A percentile compares a stretch with the other conserved stretches of the same genome.
Evolutionary conservation across 2,888 invertebrate species (phyloP).

Genomic region (Agrilus cyanescens): DNA sequence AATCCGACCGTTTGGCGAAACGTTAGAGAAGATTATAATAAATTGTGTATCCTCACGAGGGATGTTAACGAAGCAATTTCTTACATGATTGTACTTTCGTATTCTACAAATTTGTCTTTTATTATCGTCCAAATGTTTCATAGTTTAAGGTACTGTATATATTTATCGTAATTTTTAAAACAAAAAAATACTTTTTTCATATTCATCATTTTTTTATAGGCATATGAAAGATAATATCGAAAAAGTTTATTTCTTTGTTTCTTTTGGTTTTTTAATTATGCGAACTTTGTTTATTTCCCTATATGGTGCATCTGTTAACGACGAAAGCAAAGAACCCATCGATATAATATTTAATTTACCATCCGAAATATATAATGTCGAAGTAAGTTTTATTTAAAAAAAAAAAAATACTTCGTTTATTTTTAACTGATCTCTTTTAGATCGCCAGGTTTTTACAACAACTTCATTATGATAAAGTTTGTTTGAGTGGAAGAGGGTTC

Average conservation of each 20-base stretch:
- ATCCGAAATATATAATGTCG: slow-evolving; percentile 44
- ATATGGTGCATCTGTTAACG: slow-evolving; percentile 27
- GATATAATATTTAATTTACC: slow-evolving; percentile 50
- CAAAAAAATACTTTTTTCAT: neutral
- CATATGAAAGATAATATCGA: slow-evolving; percentile 15
- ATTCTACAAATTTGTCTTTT: slow-evolving; percentile 41
- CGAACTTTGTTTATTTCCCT: slow-evolving; percentile 25
- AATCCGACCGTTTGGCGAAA: slow-evolving; percentile 42
- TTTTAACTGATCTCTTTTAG: slow-evolving; percentile 23
- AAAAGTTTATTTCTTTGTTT: slow-evolving; percentile 24
- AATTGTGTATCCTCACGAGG: slow-evolving; percentile 47
- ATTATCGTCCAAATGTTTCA: neutral
- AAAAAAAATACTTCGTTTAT: too few species aligned
- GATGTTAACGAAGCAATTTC: slow-evolving; percentile 49
- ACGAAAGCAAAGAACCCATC: slow-evolving; percentile 26
- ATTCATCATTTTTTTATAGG: neutral
- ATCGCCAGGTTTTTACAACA: slow-evolving; percentile 27
- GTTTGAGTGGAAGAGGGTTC: slow-evolving; percentile 30
- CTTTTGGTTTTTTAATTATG: slow-evolving; percentile 29
- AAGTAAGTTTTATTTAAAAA: slow-evolving; percentile 5
- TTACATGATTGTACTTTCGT: slow-evolving; percentile 52
- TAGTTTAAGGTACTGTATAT: neutral
- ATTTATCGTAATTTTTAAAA: too few species aligned
- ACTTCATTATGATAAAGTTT: slow-evolving; percentile 27
- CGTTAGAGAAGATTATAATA: slow-evolving; percentile 51